These are phyloP conservation scores for Drosophila navojoa DNA, from an alignment of 1,140 invertebrate genomes.

Conservation along the genomic window DNA sequence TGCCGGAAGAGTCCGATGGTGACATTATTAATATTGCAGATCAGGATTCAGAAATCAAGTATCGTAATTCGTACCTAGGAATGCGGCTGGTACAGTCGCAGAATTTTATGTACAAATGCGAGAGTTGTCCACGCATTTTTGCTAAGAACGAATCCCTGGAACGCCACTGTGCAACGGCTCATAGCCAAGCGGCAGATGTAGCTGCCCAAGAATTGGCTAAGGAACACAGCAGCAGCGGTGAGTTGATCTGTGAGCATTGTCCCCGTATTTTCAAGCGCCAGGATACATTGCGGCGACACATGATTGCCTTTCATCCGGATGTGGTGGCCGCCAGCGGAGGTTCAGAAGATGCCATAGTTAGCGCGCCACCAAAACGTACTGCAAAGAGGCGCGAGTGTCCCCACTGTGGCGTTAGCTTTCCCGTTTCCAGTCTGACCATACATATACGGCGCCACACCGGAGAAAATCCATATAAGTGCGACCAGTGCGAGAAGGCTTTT, in stretches of 20 bases:
- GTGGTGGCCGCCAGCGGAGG: slow-evolving; percentile 2
- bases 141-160: slow-evolving; percentile 60
- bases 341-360: not conserved
- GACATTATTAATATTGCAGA: slow-evolving; percentile 2
- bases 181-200: slow-evolving; percentile 49
- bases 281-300: slow-evolving; percentile 79
- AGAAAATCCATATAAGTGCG: slow-evolving; percentile 75
- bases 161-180: slow-evolving; percentile 49
- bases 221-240: slow-evolving; percentile 78
- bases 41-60: not conserved
- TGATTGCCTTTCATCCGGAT: slow-evolving; percentile 62
- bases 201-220: slow-evolving; percentile 70
- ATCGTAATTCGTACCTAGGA: slow-evolving; percentile 45
- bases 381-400: slow-evolving; percentile 83
- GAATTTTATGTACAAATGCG: slow-evolving; percentile 52
- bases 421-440: slow-evolving; percentile 85
- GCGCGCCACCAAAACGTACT: slow-evolving; percentile 37
- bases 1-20: slow-evolving; percentile 8
- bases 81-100: slow-evolving; percentile 39
- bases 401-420: slow-evolving; percentile 85
- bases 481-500: slow-evolving; percentile 67
- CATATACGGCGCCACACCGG: slow-evolving; percentile 86
- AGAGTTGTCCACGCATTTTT: slow-evolving; percentile 58
- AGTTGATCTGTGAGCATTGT: slow-evolving; percentile 84
- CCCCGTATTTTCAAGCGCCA: slow-evolving; percentile 85